Conservation (phyloP, 1,140 invertebrate species). For the Luehdorfia chinensis region DNA sequence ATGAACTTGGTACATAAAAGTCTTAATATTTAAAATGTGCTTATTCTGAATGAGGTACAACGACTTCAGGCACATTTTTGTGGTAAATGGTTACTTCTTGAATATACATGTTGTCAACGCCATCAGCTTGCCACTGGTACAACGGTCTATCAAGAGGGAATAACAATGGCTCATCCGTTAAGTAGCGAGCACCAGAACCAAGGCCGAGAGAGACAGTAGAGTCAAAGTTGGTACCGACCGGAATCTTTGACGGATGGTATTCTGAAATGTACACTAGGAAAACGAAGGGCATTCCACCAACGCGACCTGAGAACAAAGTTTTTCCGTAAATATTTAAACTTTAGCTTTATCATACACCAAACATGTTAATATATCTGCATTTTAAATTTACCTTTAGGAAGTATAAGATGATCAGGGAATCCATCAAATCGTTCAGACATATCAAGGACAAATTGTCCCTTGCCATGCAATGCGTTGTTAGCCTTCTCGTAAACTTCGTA, state of each 20-base stretch:
- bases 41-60: conserved; percentile 22
- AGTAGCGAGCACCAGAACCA: conserved; percentile 54
- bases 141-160: conserved; percentile 82
- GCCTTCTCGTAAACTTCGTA: conserved; percentile 61
- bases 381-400: conserved; percentile 77
- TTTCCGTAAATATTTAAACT: background rate
- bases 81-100: conserved; percentile 81
- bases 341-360: background rate
- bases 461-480: conserved; percentile 53
- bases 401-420: conserved; percentile 79
- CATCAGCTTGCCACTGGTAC: conserved; percentile 73
- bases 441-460: conserved; percentile 45
- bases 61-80: conserved; percentile 75
- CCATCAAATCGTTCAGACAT: conserved; percentile 48
- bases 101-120: conserved; percentile 78
- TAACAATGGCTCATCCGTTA: conserved; percentile 74
- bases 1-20: no score
- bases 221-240: conserved; percentile 31
- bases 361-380: background rate
- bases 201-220: conserved; percentile 38
- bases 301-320: conserved; percentile 60
- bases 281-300: conserved; percentile 79
- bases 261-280: conserved; percentile 81
- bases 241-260: conserved; percentile 36
- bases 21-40: no score